Percentiles rank a stretch among this genome's conserved stretches.
Conservation (phyloP, 2,888 invertebrate genomes). For the Microchrysa polita region DNA sequence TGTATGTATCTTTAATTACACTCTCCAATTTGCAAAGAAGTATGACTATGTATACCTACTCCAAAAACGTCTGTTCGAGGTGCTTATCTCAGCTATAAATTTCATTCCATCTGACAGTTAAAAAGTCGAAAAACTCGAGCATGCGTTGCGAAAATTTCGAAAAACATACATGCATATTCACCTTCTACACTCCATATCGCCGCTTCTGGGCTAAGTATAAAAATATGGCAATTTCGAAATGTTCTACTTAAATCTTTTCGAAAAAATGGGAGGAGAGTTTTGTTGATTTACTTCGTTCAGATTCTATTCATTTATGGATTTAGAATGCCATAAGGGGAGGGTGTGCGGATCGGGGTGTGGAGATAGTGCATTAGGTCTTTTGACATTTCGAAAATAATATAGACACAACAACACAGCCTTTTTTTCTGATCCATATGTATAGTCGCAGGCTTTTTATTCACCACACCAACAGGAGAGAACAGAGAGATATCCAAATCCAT, state of each 20-base stretch:
- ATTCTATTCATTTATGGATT: too few relatives aligned
- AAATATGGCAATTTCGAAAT: too few relatives aligned
- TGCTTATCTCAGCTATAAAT: slow-evolving; percentile 23
- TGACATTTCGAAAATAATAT: slow-evolving; percentile 42
- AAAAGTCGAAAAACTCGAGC: slow-evolving; percentile 11
- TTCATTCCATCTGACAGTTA: slow-evolving; percentile 24
- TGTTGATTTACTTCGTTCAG: slow-evolving; percentile 10
- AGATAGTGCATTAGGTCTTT: background rate
- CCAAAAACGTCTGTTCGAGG: slow-evolving; percentile 15
- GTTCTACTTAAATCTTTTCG: too few relatives aligned
- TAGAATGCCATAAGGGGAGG: too few relatives aligned
- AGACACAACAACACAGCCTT: background rate
- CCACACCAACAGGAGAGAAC: slow-evolving; percentile 19
- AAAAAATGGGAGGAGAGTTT: background rate
- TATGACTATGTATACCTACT: background rate
- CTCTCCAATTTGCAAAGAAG: too few relatives aligned
- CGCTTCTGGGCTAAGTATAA: too few relatives aligned
- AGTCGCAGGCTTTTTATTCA: background rate
- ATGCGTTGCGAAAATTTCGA: slow-evolving; percentile 23
- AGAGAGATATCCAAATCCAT: background rate
- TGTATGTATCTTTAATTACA: background rate
- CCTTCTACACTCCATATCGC: background rate
- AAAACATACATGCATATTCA: background rate
- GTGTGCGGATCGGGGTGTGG: too few relatives aligned
- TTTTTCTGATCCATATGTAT: too few relatives aligned